These are phyloP conservation scores for Ceratothoa steindachneri DNA, from an alignment of 2,888 invertebrate genomes.

Conservation along the genomic window DNA sequence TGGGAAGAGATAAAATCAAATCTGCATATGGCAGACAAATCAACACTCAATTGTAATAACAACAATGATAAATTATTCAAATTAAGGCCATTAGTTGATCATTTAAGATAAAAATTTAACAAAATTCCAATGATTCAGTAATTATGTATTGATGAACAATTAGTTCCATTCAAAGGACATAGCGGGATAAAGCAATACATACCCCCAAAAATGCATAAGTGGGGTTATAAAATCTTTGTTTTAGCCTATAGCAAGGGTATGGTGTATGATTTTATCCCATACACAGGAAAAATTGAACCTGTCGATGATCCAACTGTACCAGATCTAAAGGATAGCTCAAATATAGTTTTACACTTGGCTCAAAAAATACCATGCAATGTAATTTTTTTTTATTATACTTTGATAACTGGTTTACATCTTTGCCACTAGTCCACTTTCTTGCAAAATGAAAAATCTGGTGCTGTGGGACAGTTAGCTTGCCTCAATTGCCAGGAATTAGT, in stretches of 20 bases:
- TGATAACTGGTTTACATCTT: conserved; percentile 13
- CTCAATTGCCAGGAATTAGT: conserved; percentile 10
- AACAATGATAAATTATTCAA: no score
- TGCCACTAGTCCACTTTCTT: conserved; percentile 6
- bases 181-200: conserved; percentile 5
- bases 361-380: no score
- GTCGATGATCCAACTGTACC: conserved; percentile 17
- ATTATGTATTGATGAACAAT: conserved; percentile 15
- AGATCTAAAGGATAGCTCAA: conserved; percentile 11
- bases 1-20: background rate
- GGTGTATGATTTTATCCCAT: conserved; percentile 18
- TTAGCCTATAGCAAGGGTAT: conserved; percentile 14
- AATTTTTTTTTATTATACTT: background rate
- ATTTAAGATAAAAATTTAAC: conserved; percentile 11
- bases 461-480: conserved; percentile 16
- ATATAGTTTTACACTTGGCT: conserved; percentile 18
- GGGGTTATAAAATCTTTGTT: conserved; percentile 18
- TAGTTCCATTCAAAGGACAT: conserved; percentile 18
- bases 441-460: conserved; percentile 14
- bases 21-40: background rate
- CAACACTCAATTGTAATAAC: background rate
- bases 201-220: conserved; percentile 12
- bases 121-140: background rate
- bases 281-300: conserved; percentile 19
- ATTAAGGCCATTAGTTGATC: conserved; percentile 7